Evolutionary conservation across 2,797 vertebrate genomes (phyloP), one percentile per base, ranked within the genome.

Genomic region (Coendou prehensilis): DNA sequence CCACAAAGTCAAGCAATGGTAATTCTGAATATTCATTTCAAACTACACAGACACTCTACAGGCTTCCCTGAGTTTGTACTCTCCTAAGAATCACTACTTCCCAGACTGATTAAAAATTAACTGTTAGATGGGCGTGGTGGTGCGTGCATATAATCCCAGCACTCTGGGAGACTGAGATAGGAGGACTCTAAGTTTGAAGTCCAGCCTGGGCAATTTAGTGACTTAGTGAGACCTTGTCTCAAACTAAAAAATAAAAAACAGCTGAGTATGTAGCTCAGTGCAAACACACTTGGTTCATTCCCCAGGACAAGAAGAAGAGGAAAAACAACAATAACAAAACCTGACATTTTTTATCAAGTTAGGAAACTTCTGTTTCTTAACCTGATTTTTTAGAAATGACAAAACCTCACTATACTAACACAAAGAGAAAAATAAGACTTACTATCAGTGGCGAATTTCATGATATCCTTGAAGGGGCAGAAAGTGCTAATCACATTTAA

Each of bases 371-470:
- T 83, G 18, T 76, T 41, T 84, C 41, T 94, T 81, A 90, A 61
- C 17, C 33, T 37, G 33, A 64, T 37, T 97, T 64, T 96, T 94
- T 30, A 93, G 88, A 95, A 88, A 94, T 86, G 45, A 86, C 18
- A 71, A 94, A 95, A 91, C 87, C 4, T 85, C 67, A 61, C 45
- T n/a, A 63, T 52, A 63, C 13, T 83, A 94, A 91, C 69, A 93
- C 37, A 79, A 95, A 90, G 26, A 86, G 14, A 56, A 86, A 37
- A 87, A 54, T 76, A 92, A 45, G 64, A 86, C 20, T 90, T 80
- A 63, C 0, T 80, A 88, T 56, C 45, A 79, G 26, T 63, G 57
- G 73, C 82, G 20, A 92, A 93, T 90, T 93, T 84, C 59, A 80
- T n/a, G 23, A 93, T 20, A 83, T 71, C 13, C 86, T 85, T 83